These are phyloP conservation scores for Luehdorfia chinensis DNA, from an alignment of 1,140 invertebrate genomes.

Conservation along the genomic window DNA sequence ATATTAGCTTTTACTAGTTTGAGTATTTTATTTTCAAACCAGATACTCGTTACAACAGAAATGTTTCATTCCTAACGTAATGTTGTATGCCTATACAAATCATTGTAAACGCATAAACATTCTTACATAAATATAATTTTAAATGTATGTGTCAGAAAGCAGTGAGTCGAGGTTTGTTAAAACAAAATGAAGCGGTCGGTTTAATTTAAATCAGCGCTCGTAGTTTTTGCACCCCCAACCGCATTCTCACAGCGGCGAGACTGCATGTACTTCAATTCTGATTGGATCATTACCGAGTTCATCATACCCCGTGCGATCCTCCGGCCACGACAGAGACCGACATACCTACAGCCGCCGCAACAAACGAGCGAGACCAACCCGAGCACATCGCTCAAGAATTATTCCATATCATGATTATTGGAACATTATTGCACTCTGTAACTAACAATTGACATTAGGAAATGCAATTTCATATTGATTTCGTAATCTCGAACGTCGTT, in stretches of 20 bases:
- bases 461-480: slow-evolving; percentile 77
- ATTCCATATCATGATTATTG: slow-evolving; percentile 77
- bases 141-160: too few species aligned
- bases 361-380: slow-evolving; percentile 44
- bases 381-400: slow-evolving; percentile 69
- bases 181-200: slow-evolving; percentile 66
- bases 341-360: slow-evolving; percentile 23
- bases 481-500: slow-evolving; percentile 66
- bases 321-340: slow-evolving; percentile 52
- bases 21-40: too few species aligned
- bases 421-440: slow-evolving; percentile 76
- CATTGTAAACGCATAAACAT: too few species aligned
- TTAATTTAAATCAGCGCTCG: slow-evolving; percentile 73
- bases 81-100: too few species aligned
- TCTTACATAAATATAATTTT: too few species aligned
- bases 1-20: too few species aligned
- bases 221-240: slow-evolving; percentile 75
- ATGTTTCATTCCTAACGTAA: too few species aligned
- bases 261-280: slow-evolving; percentile 74
- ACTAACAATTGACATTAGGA: slow-evolving; percentile 77
- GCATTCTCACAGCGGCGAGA: slow-evolving; percentile 72
- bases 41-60: too few species aligned
- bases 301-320: slow-evolving; percentile 74
- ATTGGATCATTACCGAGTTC: slow-evolving; percentile 77
- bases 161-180: slow-evolving; percentile 39